These are phyloP conservation scores for Isoperla grammatica DNA, from an alignment of 2,888 invertebrate genomes.

Conservation along the genomic window DNA sequence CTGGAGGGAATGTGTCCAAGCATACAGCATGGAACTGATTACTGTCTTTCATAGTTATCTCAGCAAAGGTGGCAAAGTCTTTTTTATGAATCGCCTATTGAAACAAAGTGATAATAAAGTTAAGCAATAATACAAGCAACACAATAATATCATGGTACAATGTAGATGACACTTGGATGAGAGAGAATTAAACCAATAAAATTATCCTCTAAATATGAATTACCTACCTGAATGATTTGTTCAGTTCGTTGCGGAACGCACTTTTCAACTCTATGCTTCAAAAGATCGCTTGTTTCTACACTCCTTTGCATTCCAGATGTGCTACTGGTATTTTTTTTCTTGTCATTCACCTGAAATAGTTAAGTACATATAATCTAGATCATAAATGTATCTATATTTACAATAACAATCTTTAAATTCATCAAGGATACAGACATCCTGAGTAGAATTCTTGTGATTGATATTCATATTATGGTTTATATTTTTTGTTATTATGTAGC, in stretches of 20 bases:
- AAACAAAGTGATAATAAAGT: conserved; percentile 13
- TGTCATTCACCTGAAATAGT: conserved; percentile 54
- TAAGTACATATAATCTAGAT: conserved; percentile 2
- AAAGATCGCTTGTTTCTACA: conserved; percentile 73
- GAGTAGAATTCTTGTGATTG: no score
- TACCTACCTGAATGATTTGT: conserved; percentile 47
- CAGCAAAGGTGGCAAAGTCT: conserved; percentile 82
- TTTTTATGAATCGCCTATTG: conserved; percentile 55
- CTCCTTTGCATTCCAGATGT: conserved; percentile 83
- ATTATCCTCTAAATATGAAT: no score
- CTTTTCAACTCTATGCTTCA: conserved; percentile 64
- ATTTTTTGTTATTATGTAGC: no score
- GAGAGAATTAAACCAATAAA: no score
- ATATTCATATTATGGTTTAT: no score
- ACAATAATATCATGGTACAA: background rate
- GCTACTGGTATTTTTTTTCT: conserved; percentile 77
- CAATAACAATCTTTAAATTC: no score
- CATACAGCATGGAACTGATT: conserved; percentile 96
- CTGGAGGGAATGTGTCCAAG: conserved; percentile 90
- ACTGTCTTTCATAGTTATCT: conserved; percentile 93
- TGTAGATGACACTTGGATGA: no score
- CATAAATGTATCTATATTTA: no score
- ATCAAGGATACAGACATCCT: no score
- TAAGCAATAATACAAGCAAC: background rate
- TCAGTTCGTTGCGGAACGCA: conserved; percentile 68